Evolutionary conservation across 2,888 invertebrate genomes (phyloP), one percentile per base, ranked within the genome.

Genomic region (Lasius fuliginosus): DNA sequence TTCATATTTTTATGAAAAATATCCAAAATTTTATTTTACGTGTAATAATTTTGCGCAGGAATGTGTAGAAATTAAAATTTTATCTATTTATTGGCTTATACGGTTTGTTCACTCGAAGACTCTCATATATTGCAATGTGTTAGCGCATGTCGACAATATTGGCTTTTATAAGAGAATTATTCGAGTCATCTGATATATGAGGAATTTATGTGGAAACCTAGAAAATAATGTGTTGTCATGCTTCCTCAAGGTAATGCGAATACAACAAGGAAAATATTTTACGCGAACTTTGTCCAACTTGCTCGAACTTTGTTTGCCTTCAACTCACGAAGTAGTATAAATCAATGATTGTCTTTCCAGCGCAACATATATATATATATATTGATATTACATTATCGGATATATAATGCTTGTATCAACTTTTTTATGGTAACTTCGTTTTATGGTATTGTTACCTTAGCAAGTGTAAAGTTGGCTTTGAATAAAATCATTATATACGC

Each of bases 281-380:
- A 53, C 18, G 15, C 36, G 12, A 68, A 76, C 36, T 68, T 68
- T 36, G 18, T 67, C 49, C 40, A 53, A 8, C 53, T 53, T 53
- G 8, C n/a, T 53, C 36, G 12, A 68, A 76, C 36, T 68, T 68
- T 36, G 11, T 36, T 65, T 27, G 0, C n/a, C 76, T 68, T 67
- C 12, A 76, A 36, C 67, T 53, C 49, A n/a, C 5, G n/a, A 68
- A 49, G 49, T 75, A 42, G 23, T 40, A n/a, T 76, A 67, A 76
- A 76, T 76, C 67, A 18, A 76, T 76, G 68, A 18, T 53, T 53
- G 12, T 36, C 49, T 36, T 3, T 36, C 49, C 36, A 76, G 12
- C 12, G 11, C 27, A 33, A 23, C 42, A 15, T 36, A 36, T 23
- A 23, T 23, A 36, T 23, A 23, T 23, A 23, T 23, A 23, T 36